Conservation (phyloP, 2,888 invertebrate species). For the Parnassius orleans region DNA sequence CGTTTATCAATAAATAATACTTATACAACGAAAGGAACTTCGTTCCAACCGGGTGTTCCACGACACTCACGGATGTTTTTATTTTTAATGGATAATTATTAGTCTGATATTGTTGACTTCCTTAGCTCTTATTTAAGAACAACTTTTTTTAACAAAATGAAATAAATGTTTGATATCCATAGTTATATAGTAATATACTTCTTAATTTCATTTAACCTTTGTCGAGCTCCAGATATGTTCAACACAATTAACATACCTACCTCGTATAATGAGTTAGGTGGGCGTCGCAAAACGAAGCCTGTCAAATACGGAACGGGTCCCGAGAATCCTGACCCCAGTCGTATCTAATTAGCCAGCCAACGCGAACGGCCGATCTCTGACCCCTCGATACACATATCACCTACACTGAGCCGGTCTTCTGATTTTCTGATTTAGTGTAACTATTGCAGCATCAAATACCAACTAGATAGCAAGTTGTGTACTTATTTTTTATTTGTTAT, state of each 20-base stretch:
- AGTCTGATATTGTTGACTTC: no score
- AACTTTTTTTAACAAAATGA: no score
- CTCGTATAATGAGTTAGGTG: slow-evolving; percentile 38
- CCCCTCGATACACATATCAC: slow-evolving; percentile 65
- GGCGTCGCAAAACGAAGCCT: slow-evolving; percentile 58
- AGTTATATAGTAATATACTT: no score
- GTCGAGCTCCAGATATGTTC: slow-evolving; percentile 5
- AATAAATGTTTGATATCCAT: no score
- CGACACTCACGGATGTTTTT: no score
- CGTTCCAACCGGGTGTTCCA: no score
- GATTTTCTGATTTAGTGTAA: slow-evolving; percentile 39
- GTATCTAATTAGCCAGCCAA: slow-evolving; percentile 63
- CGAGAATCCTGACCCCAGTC: slow-evolving; percentile 57
- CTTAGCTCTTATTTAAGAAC: no score
- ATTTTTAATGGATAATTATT: no score
- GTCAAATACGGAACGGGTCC: slow-evolving; percentile 60
- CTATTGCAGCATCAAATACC: slow-evolving; percentile 26
- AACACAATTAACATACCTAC: slow-evolving; percentile 1
- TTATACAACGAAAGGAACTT: no score
- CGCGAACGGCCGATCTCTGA: slow-evolving; percentile 76
- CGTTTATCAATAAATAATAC: no score
- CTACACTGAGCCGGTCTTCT: slow-evolving; percentile 37
- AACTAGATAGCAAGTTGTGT: slow-evolving; percentile 8
- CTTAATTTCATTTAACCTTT: neutral
- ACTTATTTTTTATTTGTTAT: neutral